These are phyloP conservation scores for Coremacera marginata DNA, from an alignment of 2,888 invertebrate species.

Conservation along the genomic window DNA sequence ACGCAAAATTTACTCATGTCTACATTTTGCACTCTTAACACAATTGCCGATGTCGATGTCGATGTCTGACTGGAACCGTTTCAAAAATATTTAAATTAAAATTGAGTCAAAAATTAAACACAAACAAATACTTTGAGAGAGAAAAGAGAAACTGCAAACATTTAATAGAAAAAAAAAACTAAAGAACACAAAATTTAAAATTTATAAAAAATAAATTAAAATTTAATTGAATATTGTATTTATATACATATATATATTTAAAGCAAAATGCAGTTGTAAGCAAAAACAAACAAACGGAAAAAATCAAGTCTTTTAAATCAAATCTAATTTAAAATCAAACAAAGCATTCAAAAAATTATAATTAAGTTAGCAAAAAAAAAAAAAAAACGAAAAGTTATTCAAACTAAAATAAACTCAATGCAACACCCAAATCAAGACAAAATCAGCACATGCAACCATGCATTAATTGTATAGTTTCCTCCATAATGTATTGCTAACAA, in stretches of 20 bases:
- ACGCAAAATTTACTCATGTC: too few relatives aligned
- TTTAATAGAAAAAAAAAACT: constrained; percentile 8
- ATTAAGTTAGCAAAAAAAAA: constrained; percentile 10
- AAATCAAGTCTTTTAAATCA: constrained; percentile 8
- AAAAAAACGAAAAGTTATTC: not conserved
- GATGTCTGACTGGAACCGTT: too few relatives aligned
- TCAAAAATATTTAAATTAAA: constrained; percentile 6
- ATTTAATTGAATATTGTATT: constrained; percentile 19
- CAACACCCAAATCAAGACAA: too few relatives aligned
- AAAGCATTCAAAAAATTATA: constrained; percentile 14
- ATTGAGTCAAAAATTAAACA: not conserved
- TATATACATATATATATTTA: not conserved
- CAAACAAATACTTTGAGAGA: constrained; percentile 22
- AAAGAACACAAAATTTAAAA: constrained; percentile 12
- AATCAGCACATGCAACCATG: too few relatives aligned
- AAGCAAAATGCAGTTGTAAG: not conserved
- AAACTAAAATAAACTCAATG: not conserved
- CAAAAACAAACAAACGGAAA: not conserved
- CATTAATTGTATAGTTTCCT: too few relatives aligned
- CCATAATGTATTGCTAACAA: too few relatives aligned
- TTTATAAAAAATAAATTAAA: not conserved
- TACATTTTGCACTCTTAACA: too few relatives aligned
- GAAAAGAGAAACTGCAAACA: constrained; percentile 30
- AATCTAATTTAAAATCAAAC: constrained; percentile 22
- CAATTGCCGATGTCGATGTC: too few relatives aligned